These are phyloP conservation scores for Calameuta idolon DNA, from an alignment of 2,888 invertebrate genomes.

Conservation along the genomic window DNA sequence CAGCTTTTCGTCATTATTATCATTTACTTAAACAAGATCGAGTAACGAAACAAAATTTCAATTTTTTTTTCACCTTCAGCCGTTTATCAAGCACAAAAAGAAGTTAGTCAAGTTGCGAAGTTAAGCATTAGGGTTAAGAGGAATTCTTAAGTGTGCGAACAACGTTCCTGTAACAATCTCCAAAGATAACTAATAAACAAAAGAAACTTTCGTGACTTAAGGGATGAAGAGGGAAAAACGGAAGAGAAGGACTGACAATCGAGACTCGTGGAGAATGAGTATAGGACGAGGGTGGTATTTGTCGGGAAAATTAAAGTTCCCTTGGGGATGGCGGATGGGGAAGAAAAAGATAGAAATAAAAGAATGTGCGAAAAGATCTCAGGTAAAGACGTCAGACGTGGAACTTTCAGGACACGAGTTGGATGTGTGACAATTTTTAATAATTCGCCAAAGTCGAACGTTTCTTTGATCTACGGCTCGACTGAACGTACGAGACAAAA, in stretches of 20 bases:
- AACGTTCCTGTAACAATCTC: background rate
- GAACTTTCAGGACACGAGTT: background rate
- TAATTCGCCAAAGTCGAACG: slow-evolving; percentile 16
- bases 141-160: background rate
- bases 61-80: background rate
- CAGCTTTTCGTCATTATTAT: background rate
- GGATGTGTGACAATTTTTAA: slow-evolving; percentile 19
- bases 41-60: background rate
- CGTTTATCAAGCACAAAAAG: background rate
- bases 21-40: background rate
- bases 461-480: background rate
- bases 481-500: background rate
- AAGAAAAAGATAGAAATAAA: background rate
- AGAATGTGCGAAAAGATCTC: background rate
- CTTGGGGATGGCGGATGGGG: background rate
- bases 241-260: too few species aligned
- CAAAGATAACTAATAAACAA: background rate
- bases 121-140: background rate
- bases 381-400: background rate
- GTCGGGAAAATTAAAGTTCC: background rate
- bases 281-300: background rate
- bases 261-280: background rate
- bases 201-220: background rate
- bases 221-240: background rate
- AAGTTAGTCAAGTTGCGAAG: background rate